Conservation (phyloP, 1,140 invertebrate species). For the Neodiprion virginianus region DNA sequence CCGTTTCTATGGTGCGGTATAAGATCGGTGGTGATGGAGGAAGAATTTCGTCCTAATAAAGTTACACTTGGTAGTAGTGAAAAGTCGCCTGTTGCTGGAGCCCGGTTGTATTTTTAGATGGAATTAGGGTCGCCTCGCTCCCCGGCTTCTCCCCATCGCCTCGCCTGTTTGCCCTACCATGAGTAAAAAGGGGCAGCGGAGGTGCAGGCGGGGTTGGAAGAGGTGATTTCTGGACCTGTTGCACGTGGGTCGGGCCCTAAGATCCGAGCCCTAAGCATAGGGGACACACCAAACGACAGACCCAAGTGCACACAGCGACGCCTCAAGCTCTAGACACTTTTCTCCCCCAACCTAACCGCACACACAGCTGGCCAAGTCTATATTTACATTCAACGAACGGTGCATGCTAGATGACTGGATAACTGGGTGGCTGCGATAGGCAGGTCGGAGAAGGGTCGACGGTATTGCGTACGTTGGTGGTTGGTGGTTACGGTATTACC, state of each 20-base stretch:
- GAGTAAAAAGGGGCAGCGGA: too few relatives aligned
- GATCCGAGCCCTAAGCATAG: background rate
- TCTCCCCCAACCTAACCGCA: background rate
- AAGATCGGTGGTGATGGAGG: background rate
- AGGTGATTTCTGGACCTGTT: constrained; percentile 4
- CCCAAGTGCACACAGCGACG: background rate
- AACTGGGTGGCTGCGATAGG: too few relatives aligned
- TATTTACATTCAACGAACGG: background rate
- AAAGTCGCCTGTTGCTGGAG: background rate
- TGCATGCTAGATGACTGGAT: background rate
- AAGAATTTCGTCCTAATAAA: constrained; percentile 2
- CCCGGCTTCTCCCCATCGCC: background rate
- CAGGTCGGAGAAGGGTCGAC: too few relatives aligned
- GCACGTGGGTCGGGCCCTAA: constrained; percentile 2
- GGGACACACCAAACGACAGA: background rate
- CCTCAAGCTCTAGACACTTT: background rate
- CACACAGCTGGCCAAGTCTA: constrained; percentile 4
- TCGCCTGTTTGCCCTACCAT: background rate
- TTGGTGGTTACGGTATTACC: too few relatives aligned
- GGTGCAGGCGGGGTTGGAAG: too few relatives aligned
- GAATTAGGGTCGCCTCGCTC: background rate
- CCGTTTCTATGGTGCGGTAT: too few relatives aligned
- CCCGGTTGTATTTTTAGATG: background rate
- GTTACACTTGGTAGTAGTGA: background rate
- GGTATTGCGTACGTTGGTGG: too few relatives aligned